Evolutionary conservation across 1,140 invertebrate genomes (phyloP), one percentile per base, ranked within the genome.

Genomic region (Penaeus chinensis): DNA sequence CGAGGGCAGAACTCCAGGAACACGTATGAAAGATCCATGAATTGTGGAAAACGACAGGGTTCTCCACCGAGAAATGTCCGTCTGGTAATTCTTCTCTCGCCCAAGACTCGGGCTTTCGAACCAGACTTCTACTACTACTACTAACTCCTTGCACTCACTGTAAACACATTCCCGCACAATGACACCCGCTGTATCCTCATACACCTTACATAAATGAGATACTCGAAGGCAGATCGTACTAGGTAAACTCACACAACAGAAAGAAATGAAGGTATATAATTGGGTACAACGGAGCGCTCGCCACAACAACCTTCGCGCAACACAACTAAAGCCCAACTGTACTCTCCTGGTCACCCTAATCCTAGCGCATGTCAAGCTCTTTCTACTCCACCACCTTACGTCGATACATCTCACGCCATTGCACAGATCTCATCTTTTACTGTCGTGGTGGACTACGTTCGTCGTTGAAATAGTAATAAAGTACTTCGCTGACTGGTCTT

Each of bases 301-400:
- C 79, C 24, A 65, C 80, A 7, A 82, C 80, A 69, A 82, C 80
- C 80, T 82, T 24, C 80, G 32, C 66, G 27, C 63, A 69, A 42
- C 80, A 82, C 80, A 82, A 69, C 80, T 54, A 22, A 69, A 47
- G 27, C 22, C 22, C 62, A 66, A 65, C 80, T 82, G 80, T 82
- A 82, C 80, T 82, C 61, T 82, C 11, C 80, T 69, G 27, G 22
- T 19, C 63, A n/a, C 63, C 63, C 80, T 82, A 82, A 82, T 63
- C 47, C 80, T 82, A 62, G 32, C 80, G 80, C 80, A 66, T 63
- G 61, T 82, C 80, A 69, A 37, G 7, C 47, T 37, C 80, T 16
- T 47, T 82, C 54, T n/a, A 60, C 19, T 61, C 78, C 10, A 27
- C 78, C 54, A 61, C 42, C 8, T 27, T 3, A 24, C 54, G 22